phyloP scores from a whole-genome alignment of 2,797 vertebrate species.

The Sphaeramia orbicularis region DNA sequence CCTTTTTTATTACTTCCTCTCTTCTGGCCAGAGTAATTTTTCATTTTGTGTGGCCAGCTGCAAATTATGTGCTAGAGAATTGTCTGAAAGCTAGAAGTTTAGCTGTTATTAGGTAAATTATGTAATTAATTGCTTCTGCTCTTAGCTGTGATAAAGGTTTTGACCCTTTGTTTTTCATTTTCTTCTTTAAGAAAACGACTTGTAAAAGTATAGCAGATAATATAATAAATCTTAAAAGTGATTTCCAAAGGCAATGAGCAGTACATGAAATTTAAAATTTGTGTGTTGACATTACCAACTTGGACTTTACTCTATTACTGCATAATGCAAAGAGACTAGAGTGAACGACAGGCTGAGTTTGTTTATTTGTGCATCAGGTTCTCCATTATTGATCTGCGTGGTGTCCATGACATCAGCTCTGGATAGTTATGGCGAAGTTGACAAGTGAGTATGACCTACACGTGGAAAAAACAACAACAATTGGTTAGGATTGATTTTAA shows the following conservation, averaged over 20 bases:
- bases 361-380: constrained; percentile 81
- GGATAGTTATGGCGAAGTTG: constrained; percentile 89
- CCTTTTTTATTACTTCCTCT: constrained; percentile 74
- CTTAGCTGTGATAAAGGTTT: constrained; percentile 37
- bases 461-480: not conserved
- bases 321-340: not conserved
- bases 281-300: not conserved
- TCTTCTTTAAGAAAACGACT: constrained; percentile 7
- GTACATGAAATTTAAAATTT: not conserved
- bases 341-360: constrained; percentile 25
- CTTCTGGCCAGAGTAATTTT: constrained; percentile 63
- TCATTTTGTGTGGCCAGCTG: constrained; percentile 69
- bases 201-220: constrained; percentile 5
- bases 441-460: constrained; percentile 87
- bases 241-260: constrained; percentile 25
- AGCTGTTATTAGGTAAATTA: constrained; percentile 50
- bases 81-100: constrained; percentile 51
- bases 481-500: constrained; percentile 16
- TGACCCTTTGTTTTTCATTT: constrained; percentile 39
- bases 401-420: constrained; percentile 89
- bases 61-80: constrained; percentile 57
- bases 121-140: constrained; percentile 43
- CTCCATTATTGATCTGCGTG: constrained; percentile 90
- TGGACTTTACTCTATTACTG: too few relatives aligned
- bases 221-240: constrained; percentile 6